A percentile compares a stretch with the other conserved stretches of the same genome.
These are phyloP conservation scores for Teinopalpus imperialis DNA, from an alignment of 2,888 invertebrate species.

Conservation along the genomic window DNA sequence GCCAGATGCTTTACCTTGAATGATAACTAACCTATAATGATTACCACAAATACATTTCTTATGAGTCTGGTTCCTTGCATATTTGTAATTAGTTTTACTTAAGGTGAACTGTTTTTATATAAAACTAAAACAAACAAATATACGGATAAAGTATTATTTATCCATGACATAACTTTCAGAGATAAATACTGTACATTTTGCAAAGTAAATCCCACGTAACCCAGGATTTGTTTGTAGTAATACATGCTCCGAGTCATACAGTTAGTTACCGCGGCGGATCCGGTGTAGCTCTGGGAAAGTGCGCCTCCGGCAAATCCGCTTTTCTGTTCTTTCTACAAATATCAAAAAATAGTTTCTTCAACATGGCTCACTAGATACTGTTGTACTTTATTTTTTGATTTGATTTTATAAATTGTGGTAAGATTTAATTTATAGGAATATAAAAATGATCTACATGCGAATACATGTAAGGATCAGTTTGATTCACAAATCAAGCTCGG, in stretches of 20 bases:
- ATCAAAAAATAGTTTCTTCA: constrained; percentile 4
- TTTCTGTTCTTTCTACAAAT: constrained; percentile 26
- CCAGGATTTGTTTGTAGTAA: constrained; percentile 59
- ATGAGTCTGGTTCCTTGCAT: too few relatives aligned
- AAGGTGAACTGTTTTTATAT: too few relatives aligned
- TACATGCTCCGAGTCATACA: constrained; percentile 63
- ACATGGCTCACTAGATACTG: background rate
- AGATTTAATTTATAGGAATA: too few relatives aligned
- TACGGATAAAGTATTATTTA: constrained; percentile 22
- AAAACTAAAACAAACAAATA: background rate
- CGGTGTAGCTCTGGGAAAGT: constrained; percentile 51
- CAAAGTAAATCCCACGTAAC: constrained; percentile 49
- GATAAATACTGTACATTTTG: constrained; percentile 29
- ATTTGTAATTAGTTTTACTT: too few relatives aligned
- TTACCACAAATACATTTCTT: too few relatives aligned
- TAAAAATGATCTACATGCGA: too few relatives aligned
- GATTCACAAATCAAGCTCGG: too few relatives aligned
- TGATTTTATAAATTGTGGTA: too few relatives aligned
- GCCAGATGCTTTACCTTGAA: too few relatives aligned
- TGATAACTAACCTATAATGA: too few relatives aligned
- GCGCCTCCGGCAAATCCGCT: constrained; percentile 54
- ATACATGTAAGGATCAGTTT: too few relatives aligned
- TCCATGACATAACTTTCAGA: constrained; percentile 21
- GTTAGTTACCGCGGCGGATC: constrained; percentile 63
- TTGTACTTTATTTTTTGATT: too few relatives aligned